These are phyloP conservation scores for Trinectes maculatus DNA, from an alignment of 2,113 vertebrate genomes.

Conservation along the genomic window DNA sequence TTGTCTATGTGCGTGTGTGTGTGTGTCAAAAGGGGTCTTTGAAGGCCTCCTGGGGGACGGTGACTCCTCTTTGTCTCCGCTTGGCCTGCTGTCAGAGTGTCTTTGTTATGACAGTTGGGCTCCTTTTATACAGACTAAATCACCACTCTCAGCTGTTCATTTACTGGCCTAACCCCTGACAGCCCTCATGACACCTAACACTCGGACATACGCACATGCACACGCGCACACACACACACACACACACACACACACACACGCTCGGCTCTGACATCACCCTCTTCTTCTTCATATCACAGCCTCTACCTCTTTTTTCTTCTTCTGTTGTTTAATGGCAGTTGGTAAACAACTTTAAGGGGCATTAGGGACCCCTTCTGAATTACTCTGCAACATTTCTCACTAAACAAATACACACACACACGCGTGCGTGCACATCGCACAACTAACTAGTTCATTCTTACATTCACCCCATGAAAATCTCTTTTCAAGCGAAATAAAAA, in stretches of 20 bases:
- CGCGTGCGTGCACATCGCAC: no score
- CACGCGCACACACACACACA: slow-evolving; percentile 29
- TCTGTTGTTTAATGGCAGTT: no score
- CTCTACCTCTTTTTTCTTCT: slow-evolving; percentile 16
- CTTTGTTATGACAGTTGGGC: slow-evolving; percentile 86
- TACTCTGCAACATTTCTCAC: no score
- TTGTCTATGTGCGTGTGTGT: slow-evolving; percentile 66
- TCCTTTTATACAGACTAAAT: slow-evolving; percentile 85
- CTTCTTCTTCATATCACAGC: slow-evolving; percentile 23
- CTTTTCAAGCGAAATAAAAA: slow-evolving; percentile 13
- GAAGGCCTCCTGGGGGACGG: slow-evolving; percentile 67
- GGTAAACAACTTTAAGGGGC: no score
- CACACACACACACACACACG: slow-evolving; percentile 20
- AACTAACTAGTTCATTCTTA: no score
- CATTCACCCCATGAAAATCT: slow-evolving; percentile 36
- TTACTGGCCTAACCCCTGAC: slow-evolving; percentile 79
- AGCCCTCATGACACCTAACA: slow-evolving; percentile 66
- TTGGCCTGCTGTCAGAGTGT: slow-evolving; percentile 76
- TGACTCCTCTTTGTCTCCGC: slow-evolving; percentile 79
- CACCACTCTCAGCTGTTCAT: slow-evolving; percentile 85
- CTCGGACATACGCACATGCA: slow-evolving; percentile 36
- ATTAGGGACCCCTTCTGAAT: no score
- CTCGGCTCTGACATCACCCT: slow-evolving; percentile 28
- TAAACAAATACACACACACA: no score
- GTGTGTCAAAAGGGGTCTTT: slow-evolving; percentile 66